Evolutionary conservation across 1,140 invertebrate species (phyloP).

Genomic region (Trichonephila clavata): DNA sequence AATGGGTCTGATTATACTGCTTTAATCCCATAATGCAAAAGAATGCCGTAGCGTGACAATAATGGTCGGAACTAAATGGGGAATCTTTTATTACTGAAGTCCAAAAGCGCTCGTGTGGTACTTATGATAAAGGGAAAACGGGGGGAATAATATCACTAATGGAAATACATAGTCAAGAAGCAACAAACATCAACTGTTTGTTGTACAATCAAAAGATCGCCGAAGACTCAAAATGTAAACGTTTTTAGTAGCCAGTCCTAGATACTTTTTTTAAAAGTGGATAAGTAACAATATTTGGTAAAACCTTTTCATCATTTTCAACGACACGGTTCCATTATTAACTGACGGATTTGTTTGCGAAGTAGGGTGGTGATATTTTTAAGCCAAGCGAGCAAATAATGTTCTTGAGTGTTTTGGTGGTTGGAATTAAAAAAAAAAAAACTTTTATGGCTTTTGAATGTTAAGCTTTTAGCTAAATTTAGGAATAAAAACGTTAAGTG

Average conservation of each 20-base stretch:
- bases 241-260: not conserved
- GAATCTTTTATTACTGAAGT: not conserved
- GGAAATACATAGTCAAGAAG: constrained; percentile 28
- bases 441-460: too few relatives aligned
- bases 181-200: constrained; percentile 29
- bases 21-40: constrained; percentile 69
- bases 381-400: not conserved
- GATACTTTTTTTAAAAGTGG: constrained; percentile 8
- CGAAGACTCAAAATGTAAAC: not conserved
- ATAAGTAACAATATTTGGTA: constrained; percentile 1
- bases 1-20: constrained; percentile 65
- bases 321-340: not conserved
- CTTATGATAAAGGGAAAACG: constrained; percentile 20
- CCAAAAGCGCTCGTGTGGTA: not conserved
- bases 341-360: not conserved
- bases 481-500: too few relatives aligned
- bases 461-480: too few relatives aligned
- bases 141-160: constrained; percentile 31
- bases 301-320: not conserved
- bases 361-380: not conserved
- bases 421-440: too few relatives aligned
- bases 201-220: constrained; percentile 1
- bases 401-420: too few relatives aligned
- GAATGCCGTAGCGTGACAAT: constrained; percentile 63
- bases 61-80: constrained; percentile 34